These are phyloP conservation scores for Aporophyla nigra DNA, from an alignment of 2,888 invertebrate species.

Conservation along the genomic window DNA sequence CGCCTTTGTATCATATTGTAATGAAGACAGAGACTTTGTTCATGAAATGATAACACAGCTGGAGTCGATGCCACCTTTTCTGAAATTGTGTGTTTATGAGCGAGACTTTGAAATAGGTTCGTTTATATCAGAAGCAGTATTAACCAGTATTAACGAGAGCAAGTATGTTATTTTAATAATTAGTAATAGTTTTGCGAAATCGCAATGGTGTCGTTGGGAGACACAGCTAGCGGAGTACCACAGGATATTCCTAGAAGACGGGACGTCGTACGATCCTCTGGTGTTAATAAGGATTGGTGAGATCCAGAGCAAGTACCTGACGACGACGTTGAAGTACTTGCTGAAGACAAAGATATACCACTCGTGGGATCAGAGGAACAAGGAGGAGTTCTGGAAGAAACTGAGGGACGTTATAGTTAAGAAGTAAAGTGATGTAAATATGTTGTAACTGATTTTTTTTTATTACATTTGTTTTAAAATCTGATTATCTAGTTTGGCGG, in stretches of 20 bases:
- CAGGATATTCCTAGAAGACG: constrained; percentile 91
- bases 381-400: constrained; percentile 86
- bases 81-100: constrained; percentile 93
- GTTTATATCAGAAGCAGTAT: constrained; percentile 92
- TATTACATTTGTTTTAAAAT: constrained; percentile 33
- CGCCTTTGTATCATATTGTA: constrained; percentile 92
- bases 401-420: constrained; percentile 79
- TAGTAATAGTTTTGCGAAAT: constrained; percentile 93
- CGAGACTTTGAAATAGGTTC: constrained; percentile 93
- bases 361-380: constrained; percentile 90
- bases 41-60: constrained; percentile 91
- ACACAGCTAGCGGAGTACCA: constrained; percentile 93
- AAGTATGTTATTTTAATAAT: constrained; percentile 92
- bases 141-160: constrained; percentile 92
- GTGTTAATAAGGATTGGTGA: constrained; percentile 92
- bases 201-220: constrained; percentile 94
- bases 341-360: constrained; percentile 92
- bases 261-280: constrained; percentile 90
- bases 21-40: constrained; percentile 92
- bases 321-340: constrained; percentile 91
- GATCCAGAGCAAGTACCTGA: constrained; percentile 89
- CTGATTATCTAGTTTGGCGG: background rate
- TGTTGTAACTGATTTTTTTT: constrained; percentile 23
- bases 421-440: constrained; percentile 64
- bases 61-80: constrained; percentile 91